These are phyloP conservation scores for Drosophila littoralis DNA, from an alignment of 1,140 invertebrate species.

Conservation along the genomic window DNA sequence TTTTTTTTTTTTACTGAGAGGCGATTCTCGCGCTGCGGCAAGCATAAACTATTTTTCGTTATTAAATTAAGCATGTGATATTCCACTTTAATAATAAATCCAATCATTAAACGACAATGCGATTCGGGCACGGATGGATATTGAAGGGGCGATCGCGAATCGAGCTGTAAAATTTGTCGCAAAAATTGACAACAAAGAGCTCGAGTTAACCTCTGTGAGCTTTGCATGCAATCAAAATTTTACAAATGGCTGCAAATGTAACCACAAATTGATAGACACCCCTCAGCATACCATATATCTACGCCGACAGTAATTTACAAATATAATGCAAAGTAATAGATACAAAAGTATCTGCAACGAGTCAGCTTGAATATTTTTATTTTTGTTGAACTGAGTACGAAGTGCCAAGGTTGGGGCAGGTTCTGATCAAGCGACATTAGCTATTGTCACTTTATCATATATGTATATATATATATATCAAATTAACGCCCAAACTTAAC, in stretches of 20 bases:
- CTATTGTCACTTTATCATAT: no score
- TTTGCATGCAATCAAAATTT: background rate
- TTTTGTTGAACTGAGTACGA: background rate
- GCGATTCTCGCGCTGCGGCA: conserved; percentile 24
- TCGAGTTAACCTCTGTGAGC: conserved; percentile 15
- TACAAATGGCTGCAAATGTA: background rate
- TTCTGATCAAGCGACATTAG: background rate
- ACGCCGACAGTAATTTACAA: background rate
- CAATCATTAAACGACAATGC: conserved; percentile 25
- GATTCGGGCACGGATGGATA: conserved; percentile 1
- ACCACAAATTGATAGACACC: background rate
- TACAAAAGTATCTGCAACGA: background rate
- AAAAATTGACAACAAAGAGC: background rate
- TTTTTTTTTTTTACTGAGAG: conserved; percentile 12
- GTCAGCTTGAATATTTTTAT: background rate
- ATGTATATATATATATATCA: no score
- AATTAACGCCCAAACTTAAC: no score
- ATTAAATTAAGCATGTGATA: conserved; percentile 62
- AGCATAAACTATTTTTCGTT: conserved; percentile 41
- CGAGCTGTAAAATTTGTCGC: conserved; percentile 3
- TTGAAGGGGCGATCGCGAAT: background rate
- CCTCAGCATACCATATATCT: background rate
- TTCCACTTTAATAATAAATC: conserved; percentile 27
- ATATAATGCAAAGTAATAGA: background rate
- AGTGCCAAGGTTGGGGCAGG: background rate